These are phyloP conservation scores for Hirundo rustica DNA, from an alignment of 2,797 vertebrate species.

Conservation along the genomic window DNA sequence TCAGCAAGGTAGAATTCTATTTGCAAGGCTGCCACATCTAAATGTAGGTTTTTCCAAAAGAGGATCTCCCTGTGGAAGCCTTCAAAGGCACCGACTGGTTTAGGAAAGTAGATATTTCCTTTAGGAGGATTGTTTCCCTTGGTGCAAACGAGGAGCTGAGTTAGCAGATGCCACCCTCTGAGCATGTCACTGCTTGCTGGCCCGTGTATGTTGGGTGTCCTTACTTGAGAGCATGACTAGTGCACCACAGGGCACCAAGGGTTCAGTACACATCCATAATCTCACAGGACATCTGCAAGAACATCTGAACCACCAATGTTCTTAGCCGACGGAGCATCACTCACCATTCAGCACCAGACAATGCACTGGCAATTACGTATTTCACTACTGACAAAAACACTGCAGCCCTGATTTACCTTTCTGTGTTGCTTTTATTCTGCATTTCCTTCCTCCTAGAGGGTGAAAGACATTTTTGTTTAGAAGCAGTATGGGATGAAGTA, in stretches of 20 bases:
- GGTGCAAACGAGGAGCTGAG: neutral
- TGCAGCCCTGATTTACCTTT: neutral
- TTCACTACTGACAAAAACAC: neutral
- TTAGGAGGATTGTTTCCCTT: neutral
- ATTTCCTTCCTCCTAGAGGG: neutral
- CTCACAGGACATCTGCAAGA: neutral
- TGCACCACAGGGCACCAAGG: neutral
- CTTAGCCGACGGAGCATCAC: neutral
- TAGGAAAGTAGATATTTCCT: neutral
- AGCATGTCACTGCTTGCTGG: conserved; percentile 6
- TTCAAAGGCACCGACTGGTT: neutral
- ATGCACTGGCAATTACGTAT: neutral
- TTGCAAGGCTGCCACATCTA: neutral
- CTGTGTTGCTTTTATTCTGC: neutral
- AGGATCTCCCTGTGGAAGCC: neutral
- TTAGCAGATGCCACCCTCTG: neutral
- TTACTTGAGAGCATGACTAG: neutral
- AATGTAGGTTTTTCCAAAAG: neutral
- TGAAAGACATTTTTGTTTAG: neutral
- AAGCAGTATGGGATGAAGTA: neutral
- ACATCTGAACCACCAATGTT: neutral
- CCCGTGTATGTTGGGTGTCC: neutral
- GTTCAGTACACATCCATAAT: neutral
- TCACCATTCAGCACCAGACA: neutral
- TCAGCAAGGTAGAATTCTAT: neutral